These are phyloP conservation scores for Pogonophryne albipinna DNA, from an alignment of 2,797 vertebrate genomes.

Conservation along the genomic window DNA sequence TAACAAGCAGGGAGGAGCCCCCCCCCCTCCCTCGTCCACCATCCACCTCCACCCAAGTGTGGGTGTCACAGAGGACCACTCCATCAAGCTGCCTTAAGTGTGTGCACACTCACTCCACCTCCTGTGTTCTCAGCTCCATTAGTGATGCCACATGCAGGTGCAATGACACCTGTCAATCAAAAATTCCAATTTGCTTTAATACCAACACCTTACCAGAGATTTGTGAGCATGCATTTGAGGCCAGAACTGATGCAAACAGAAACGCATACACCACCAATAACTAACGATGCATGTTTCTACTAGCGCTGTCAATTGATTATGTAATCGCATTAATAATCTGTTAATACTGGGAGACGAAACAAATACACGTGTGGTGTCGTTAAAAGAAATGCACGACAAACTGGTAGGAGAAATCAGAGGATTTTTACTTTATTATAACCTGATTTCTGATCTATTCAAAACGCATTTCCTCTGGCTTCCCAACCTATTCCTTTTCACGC, in stretches of 20 bases:
- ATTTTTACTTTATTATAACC: too few relatives aligned
- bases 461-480: too few relatives aligned
- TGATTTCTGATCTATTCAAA: too few relatives aligned
- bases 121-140: constrained; percentile 64
- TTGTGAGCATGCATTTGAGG: not conserved
- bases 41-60: constrained; percentile 30
- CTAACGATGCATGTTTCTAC: too few relatives aligned
- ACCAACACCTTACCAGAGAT: not conserved
- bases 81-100: constrained; percentile 63
- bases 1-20: constrained; percentile 66
- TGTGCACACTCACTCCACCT: constrained; percentile 20
- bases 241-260: not conserved
- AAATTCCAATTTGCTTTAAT: constrained; percentile 4
- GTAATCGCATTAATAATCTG: too few relatives aligned
- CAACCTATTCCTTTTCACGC: too few relatives aligned
- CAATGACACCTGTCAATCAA: constrained; percentile 73
- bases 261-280: not conserved
- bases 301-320: too few relatives aligned
- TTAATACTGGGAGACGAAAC: too few relatives aligned
- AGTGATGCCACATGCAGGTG: constrained; percentile 71
- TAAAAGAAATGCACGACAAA: too few relatives aligned
- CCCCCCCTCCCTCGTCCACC: constrained; percentile 1
- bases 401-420: too few relatives aligned
- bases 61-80: constrained; percentile 66
- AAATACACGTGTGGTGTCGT: too few relatives aligned